These are phyloP conservation scores for Oxyruncus cristatus DNA, from an alignment of 2,113 vertebrate species.

Conservation along the genomic window DNA sequence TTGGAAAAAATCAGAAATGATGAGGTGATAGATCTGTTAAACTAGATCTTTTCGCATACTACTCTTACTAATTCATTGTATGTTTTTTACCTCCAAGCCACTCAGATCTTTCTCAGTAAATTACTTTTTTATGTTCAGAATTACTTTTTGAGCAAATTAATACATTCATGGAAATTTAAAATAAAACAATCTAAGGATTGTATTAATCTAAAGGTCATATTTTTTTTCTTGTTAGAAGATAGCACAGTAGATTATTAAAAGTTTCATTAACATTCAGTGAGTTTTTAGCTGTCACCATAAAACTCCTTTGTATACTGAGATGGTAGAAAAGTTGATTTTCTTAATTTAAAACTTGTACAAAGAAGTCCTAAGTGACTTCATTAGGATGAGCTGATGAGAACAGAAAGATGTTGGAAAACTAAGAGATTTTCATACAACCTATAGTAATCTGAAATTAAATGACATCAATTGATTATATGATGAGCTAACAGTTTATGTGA, in stretches of 20 bases:
- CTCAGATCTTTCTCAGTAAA: constrained; percentile 20
- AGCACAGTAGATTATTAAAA: constrained; percentile 41
- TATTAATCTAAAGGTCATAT: constrained; percentile 37
- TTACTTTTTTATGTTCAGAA: constrained; percentile 8
- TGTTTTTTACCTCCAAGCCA: background rate
- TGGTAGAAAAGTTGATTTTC: constrained; percentile 8
- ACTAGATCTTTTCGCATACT: background rate
- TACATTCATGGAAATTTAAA: background rate
- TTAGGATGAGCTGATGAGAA: background rate
- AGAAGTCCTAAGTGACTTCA: background rate
- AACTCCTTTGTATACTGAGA: background rate
- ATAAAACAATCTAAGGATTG: constrained; percentile 23
- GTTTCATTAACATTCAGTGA: constrained; percentile 43
- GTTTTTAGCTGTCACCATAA: background rate
- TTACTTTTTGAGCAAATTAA: background rate
- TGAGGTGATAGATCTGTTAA: constrained; percentile 33
- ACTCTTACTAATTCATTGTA: background rate
- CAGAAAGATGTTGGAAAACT: background rate
- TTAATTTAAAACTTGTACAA: constrained; percentile 35
- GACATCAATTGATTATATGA: background rate
- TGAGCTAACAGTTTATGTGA: background rate
- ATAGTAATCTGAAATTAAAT: background rate
- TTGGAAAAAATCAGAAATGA: background rate
- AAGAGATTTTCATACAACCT: background rate
- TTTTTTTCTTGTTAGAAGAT: constrained; percentile 30